Base-by-base conservation (phyloP, 2,797 vertebrate species). In the Adrianichthys oophorus region DNA sequence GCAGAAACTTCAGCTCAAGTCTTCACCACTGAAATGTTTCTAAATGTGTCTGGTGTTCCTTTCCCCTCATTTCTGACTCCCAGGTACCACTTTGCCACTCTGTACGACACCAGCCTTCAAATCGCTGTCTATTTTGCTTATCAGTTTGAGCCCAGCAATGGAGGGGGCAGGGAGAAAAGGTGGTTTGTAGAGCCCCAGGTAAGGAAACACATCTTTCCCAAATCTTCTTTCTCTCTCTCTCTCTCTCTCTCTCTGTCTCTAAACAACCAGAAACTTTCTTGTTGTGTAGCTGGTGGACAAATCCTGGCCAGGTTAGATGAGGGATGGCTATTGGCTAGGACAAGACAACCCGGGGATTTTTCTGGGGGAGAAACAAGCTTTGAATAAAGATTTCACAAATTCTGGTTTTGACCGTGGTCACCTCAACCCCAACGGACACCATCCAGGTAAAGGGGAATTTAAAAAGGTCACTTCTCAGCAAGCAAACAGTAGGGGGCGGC, bases 181-280 rank as follows among this genome's bases (percentile, higher is more conserved):
- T 92, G 92, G 92, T 93, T 92, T 71, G 79, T 92, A 1, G 92
- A 93, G 74, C 91, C 91, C 48, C 91, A 92, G 90, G 92, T 92
- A 53, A 48, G 80, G 41, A 32, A 32, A 32, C 29, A 3, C 29
- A 32, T 32, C 7, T 32, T 10, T 0, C 8, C 2, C 29, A 10
- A 32, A 2, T 32, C 7, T 1, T 32, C 29, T 10, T 8, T 32
- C 29, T 7, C 29, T n/a, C n/a, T n/a, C n/a, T n/a, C n/a, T n/a
- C n/a, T n/a, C n/a, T n/a, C n/a, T n/a, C n/a, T n/a, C n/a, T n/a
- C n/a, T n/a, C n/a, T n/a, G n/a, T n/a, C n/a, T n/a, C n/a, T n/a
- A 18, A 6, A 6, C 6, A 48, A 16, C 41, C 6, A 12, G 8
- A 0, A 15, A 3, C 32, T 51, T 15, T 50, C 0, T 48, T 67